These are phyloP conservation scores for Gephyroberyx darwinii DNA, from an alignment of 2,797 vertebrate species.

Conservation along the genomic window DNA sequence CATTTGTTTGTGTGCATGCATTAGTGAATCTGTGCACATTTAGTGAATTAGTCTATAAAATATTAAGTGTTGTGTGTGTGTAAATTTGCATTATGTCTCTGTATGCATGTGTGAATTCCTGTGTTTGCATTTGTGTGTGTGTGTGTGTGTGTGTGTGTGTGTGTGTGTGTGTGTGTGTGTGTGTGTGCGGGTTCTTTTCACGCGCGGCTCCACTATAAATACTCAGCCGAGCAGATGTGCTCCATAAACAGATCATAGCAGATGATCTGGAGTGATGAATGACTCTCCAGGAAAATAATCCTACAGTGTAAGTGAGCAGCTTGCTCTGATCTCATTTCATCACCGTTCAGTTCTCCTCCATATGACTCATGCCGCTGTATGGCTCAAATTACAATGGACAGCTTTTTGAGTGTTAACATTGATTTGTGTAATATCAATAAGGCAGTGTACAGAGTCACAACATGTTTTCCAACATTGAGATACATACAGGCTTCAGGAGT, in stretches of 20 bases:
- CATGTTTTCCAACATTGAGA: conserved; percentile 17
- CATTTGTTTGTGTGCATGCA: conserved; percentile 1
- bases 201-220: conserved; percentile 47
- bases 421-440: conserved; percentile 1
- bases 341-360: conserved; percentile 44
- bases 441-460: conserved; percentile 1
- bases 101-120: neutral
- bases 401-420: conserved; percentile 13
- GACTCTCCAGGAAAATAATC: conserved; percentile 59
- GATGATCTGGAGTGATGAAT: conserved; percentile 66
- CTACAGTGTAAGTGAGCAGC: conserved; percentile 57
- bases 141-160: conserved; percentile 4
- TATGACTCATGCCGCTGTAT: conserved; percentile 38
- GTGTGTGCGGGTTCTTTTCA: conserved; percentile 15
- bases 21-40: neutral
- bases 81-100: too few relatives aligned
- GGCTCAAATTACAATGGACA: conserved; percentile 36
- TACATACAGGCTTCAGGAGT: neutral
- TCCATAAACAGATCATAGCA: conserved; percentile 64
- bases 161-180: conserved; percentile 7
- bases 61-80: too few relatives aligned
- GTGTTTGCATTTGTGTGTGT: neutral
- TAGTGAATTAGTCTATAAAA: neutral
- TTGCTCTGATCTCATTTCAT: conserved; percentile 49
- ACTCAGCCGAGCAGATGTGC: conserved; percentile 60